Conservation (phyloP, 2,888 invertebrate species). For the Zele albiditarsus region DNA sequence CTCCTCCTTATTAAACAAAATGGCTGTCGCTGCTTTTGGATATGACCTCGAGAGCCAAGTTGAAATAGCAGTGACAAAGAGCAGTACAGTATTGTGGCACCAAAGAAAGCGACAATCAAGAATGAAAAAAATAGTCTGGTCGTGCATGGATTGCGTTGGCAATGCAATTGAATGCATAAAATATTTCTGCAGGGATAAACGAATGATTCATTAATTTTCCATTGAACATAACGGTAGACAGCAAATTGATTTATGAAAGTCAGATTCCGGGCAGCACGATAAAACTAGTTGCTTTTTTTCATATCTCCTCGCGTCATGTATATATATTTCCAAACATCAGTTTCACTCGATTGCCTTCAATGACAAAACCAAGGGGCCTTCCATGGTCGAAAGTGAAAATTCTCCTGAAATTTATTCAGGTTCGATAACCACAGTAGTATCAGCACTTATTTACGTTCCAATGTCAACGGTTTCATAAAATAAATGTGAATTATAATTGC, state of each 20-base stretch:
- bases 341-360: background rate
- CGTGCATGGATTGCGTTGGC: background rate
- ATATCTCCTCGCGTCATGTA: background rate
- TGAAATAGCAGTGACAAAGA: background rate
- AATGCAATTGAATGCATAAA: background rate
- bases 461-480: background rate
- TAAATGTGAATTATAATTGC: too few relatives aligned
- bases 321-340: background rate
- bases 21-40: constrained; percentile 2
- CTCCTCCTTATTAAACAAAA: background rate
- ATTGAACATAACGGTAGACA: background rate
- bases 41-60: background rate
- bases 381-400: background rate
- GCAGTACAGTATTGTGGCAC: too few relatives aligned
- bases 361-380: background rate
- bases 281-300: background rate
- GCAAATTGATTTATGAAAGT: background rate
- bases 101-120: too few relatives aligned
- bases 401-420: background rate
- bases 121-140: too few relatives aligned
- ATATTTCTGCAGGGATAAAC: background rate
- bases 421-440: background rate
- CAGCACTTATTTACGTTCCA: background rate
- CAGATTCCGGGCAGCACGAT: constrained; percentile 1
- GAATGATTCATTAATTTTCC: constrained; percentile 10